Conservation (phyloP, 2,888 invertebrate genomes). For the Athalia circularis region DNA sequence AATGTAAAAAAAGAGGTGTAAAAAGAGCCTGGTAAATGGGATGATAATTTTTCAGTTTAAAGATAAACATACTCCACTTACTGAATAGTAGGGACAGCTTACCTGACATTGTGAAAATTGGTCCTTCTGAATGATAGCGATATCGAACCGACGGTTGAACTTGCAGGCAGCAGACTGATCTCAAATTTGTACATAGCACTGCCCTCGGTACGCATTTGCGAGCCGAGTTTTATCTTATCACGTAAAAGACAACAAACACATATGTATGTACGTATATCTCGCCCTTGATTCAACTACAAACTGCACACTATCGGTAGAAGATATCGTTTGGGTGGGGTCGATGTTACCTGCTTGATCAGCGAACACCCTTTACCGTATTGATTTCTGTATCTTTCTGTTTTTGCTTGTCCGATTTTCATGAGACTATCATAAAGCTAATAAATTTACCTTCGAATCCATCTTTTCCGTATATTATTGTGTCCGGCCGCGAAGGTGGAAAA, state of each 20-base stretch:
- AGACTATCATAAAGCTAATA: not conserved
- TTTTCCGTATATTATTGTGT: conserved; percentile 11
- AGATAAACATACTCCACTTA: not conserved
- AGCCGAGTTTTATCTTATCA: conserved; percentile 13
- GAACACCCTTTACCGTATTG: not conserved
- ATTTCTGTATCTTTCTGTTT: not conserved
- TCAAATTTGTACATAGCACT: not conserved
- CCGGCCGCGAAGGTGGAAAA: not conserved
- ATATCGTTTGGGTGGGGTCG: conserved; percentile 20
- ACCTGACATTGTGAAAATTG: conserved; percentile 13
- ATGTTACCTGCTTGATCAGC: not conserved
- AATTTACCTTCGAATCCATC: conserved; percentile 37
- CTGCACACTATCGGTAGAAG: not conserved
- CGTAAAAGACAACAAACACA: too few relatives aligned
- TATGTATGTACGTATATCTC: conserved; percentile 11
- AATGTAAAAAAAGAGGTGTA: too few relatives aligned
- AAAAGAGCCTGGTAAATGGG: too few relatives aligned
- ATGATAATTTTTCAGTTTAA: too few relatives aligned
- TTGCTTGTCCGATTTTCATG: not conserved
- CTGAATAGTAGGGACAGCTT: not conserved
- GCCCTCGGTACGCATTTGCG: not conserved
- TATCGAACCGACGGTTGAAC: not conserved
- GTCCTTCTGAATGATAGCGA: not conserved
- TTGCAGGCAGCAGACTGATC: not conserved
- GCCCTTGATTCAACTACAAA: not conserved